These are phyloP conservation scores for Zosterops japonicus DNA, from an alignment of 2,113 vertebrate genomes.

Conservation along the genomic window DNA sequence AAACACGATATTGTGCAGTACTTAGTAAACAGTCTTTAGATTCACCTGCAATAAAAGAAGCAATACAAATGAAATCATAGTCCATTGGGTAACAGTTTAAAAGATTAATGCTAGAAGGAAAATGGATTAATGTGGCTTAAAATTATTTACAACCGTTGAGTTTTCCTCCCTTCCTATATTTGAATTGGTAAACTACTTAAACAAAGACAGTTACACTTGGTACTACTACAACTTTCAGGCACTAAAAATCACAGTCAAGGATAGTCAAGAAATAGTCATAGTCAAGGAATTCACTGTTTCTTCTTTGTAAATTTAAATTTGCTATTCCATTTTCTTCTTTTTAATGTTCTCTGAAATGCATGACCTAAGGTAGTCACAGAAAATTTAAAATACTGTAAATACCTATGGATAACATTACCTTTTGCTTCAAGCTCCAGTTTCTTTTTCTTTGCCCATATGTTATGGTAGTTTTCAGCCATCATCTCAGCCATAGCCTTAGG, in stretches of 20 bases:
- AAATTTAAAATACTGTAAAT: background rate
- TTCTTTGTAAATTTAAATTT: background rate
- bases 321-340: background rate
- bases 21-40: background rate
- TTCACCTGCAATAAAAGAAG: background rate
- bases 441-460: constrained; percentile 96
- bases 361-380: background rate
- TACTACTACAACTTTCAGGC: background rate
- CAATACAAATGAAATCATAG: background rate
- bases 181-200: background rate
- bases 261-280: background rate
- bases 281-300: background rate
- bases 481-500: constrained; percentile 93
- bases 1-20: background rate
- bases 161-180: background rate
- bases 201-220: background rate
- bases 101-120: background rate
- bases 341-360: background rate
- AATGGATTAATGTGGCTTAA: background rate
- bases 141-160: background rate
- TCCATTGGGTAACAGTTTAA: background rate
- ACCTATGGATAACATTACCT: constrained; percentile 74
- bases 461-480: constrained; percentile 97
- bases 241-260: background rate
- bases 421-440: constrained; percentile 93